phyloP scores from a whole-genome alignment of 2,113 vertebrate species.

The Chionodraco myersi region DNA sequence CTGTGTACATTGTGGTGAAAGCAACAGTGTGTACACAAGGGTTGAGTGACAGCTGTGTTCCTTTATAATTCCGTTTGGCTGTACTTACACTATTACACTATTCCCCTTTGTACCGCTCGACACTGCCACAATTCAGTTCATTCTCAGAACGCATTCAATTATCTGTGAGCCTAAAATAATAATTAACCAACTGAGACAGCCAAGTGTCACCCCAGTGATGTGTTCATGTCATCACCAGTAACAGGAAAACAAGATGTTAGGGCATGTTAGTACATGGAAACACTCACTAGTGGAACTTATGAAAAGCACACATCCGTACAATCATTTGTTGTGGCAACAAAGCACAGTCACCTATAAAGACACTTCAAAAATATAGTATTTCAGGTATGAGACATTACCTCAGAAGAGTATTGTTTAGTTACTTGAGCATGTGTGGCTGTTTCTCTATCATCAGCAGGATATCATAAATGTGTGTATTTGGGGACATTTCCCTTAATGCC shows the following conservation, averaged over 20 bases:
- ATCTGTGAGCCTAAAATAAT: constrained; percentile 4
- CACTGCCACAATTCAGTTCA: neutral
- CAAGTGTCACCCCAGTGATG: neutral
- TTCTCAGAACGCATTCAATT: neutral
- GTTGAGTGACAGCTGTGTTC: constrained; percentile 32
- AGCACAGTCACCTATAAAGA: constrained; percentile 4
- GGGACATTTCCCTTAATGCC: neutral
- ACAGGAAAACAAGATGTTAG: neutral
- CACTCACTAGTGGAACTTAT: neutral
- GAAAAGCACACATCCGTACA: constrained; percentile 23
- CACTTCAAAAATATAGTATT: constrained; percentile 9
- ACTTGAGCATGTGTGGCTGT: neutral
- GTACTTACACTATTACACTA: neutral
- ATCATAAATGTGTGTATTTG: neutral
- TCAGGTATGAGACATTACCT: neutral
- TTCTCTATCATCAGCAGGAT: neutral
- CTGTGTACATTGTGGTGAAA: constrained; percentile 64
- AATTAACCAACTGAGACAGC: neutral
- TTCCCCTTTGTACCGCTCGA: neutral
- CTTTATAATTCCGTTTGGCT: constrained; percentile 27
- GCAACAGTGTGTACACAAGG: constrained; percentile 64
- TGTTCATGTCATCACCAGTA: neutral
- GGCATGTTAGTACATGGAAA: neutral
- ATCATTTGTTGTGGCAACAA: constrained; percentile 43
- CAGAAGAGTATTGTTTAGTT: neutral